phyloP scores from a whole-genome alignment of 2,797 vertebrate species.

The Rostrhamus sociabilis region DNA sequence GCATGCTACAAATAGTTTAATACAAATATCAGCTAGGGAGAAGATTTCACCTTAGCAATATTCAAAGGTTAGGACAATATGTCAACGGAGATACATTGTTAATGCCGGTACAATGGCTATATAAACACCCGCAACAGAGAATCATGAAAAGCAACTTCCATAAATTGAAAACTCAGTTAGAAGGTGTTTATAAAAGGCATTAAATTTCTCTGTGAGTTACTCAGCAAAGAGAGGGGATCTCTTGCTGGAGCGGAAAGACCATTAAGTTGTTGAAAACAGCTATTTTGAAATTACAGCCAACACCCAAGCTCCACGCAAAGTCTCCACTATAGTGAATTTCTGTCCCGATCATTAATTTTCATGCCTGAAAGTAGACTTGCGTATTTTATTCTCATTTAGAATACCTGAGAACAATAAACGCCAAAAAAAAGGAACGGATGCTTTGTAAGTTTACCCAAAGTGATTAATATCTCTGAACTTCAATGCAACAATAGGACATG shows the following conservation, averaged over 20 bases:
- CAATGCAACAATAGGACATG: background rate
- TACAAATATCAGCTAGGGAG: conserved; percentile 11
- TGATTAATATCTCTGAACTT: background rate
- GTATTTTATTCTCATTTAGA: conserved; percentile 17
- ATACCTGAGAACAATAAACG: background rate
- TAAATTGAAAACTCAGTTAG: background rate
- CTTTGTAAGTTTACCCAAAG: background rate
- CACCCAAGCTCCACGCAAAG: background rate
- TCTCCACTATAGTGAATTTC: background rate
- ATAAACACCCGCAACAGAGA: background rate
- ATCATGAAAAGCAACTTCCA: background rate
- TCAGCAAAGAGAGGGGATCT: background rate
- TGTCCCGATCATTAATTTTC: background rate
- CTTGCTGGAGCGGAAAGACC: background rate
- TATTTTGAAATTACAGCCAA: background rate
- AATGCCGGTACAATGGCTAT: background rate
- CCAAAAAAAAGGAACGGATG: background rate
- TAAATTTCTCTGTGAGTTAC: background rate
- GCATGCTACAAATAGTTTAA: background rate
- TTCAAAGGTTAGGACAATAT: background rate
- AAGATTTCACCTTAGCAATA: background rate
- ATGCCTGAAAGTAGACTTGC: background rate
- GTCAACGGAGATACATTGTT: background rate
- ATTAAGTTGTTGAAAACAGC: background rate
- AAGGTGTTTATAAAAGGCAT: background rate